Evolutionary conservation across 2,113 vertebrate species (phyloP).

Genomic region (Pitta sordida): DNA sequence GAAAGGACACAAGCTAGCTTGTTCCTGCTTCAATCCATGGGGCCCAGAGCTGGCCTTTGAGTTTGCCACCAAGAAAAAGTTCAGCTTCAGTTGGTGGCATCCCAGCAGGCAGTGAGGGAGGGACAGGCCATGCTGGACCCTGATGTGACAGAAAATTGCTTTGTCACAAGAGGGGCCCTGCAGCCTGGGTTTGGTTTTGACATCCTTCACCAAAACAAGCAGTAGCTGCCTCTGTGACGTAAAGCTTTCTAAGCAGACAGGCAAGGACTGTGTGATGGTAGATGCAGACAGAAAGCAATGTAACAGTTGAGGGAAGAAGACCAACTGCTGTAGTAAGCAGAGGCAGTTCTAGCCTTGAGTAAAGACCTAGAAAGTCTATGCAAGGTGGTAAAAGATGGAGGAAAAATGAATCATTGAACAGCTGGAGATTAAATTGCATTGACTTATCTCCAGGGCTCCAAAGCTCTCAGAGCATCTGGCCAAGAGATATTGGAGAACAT

Average conservation of each 20-base stretch:
- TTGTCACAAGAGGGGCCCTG: background rate
- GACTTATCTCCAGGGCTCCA: fast-evolving
- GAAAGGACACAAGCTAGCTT: background rate
- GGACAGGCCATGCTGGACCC: fast-evolving
- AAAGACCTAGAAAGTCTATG: background rate
- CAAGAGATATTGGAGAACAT: background rate
- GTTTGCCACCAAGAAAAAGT: background rate
- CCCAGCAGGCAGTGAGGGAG: too few species aligned
- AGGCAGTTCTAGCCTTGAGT: background rate
- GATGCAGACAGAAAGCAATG: background rate
- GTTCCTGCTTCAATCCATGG: background rate
- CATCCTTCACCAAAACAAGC: background rate
- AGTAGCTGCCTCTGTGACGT: background rate
- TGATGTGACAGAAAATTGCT: background rate
- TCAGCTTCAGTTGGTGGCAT: too few species aligned
- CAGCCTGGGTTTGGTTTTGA: background rate
- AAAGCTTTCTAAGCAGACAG: background rate
- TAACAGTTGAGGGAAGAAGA: background rate
- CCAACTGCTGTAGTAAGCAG: background rate
- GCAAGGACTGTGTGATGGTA: fast-evolving
- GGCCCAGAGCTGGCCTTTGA: background rate
- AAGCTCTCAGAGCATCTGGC: background rate
- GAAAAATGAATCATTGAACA: background rate
- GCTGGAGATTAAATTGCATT: background rate
- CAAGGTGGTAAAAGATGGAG: background rate